A percentile compares a stretch with the other conserved stretches of the same genome.
These are phyloP conservation scores for Lutjanus argentimaculatus DNA, from an alignment of 2,797 vertebrate species.

Conservation along the genomic window DNA sequence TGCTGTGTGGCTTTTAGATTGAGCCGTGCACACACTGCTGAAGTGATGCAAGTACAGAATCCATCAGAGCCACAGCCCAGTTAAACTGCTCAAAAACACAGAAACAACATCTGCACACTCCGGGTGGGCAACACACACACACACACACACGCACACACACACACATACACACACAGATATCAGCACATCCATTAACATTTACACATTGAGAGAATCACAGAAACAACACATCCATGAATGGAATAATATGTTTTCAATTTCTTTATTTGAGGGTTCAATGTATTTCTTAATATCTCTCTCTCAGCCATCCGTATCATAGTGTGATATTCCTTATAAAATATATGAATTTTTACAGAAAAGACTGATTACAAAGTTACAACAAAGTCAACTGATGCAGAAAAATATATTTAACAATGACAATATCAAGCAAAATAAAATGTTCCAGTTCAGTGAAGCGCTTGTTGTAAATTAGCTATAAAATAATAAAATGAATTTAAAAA, in stretches of 20 bases:
- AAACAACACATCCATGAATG: conserved; percentile 78
- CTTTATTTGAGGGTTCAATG: conserved; percentile 84
- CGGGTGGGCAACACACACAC: conserved; percentile 52
- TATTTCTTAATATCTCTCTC: conserved; percentile 88
- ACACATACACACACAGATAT: conserved; percentile 16
- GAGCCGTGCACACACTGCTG: conserved; percentile 64
- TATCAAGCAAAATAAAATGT: conserved; percentile 88
- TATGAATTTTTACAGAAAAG: conserved; percentile 89
- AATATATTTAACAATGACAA: conserved; percentile 88
- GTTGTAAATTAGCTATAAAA: conserved; percentile 92
- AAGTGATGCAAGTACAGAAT: conserved; percentile 57
- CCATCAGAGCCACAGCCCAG: conserved; percentile 68
- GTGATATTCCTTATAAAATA: conserved; percentile 89
- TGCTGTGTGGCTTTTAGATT: conserved; percentile 63
- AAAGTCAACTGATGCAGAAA: conserved; percentile 86
- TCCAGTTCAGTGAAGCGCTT: conserved; percentile 91
- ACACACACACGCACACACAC: conserved; percentile 22
- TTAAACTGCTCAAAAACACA: conserved; percentile 64
- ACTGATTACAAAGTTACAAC: conserved; percentile 85
- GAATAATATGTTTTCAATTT: conserved; percentile 85
- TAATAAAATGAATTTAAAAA: conserved; percentile 89
- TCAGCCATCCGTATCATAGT: conserved; percentile 88
- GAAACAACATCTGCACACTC: conserved; percentile 60
- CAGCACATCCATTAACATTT: conserved; percentile 69
- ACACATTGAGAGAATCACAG: conserved; percentile 65